A percentile compares a stretch with the other conserved stretches of the same genome.
Evolutionary conservation across 2,888 invertebrate genomes (phyloP).

Genomic region (Mimumesa dahlbomi): DNA sequence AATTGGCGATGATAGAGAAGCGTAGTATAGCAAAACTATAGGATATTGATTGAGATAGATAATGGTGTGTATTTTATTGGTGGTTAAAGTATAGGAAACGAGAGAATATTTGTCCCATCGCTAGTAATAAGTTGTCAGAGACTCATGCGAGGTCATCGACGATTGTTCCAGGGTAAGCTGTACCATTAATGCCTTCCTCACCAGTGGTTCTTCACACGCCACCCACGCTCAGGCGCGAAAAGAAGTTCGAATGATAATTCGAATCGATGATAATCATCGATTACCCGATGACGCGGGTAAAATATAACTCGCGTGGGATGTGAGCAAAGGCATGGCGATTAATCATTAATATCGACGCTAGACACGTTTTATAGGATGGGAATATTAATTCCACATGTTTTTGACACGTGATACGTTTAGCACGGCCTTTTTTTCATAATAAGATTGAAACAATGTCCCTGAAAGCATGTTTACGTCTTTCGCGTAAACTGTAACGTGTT

Average conservation of each 20-base stretch:
- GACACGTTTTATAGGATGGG: too few species aligned
- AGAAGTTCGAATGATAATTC: conserved; percentile 7
- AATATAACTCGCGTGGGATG: background rate
- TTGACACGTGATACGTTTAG: too few species aligned
- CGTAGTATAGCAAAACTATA: too few species aligned
- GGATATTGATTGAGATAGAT: too few species aligned
- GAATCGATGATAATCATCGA: conserved; percentile 1
- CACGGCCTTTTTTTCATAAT: too few species aligned
- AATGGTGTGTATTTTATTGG: too few species aligned
- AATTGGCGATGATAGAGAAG: too few species aligned
- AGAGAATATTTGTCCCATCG: conserved; percentile 13
- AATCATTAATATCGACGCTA: background rate
- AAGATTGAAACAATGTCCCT: too few species aligned
- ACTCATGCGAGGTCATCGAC: conserved; percentile 44
- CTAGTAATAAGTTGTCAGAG: conserved; percentile 30
- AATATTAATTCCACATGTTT: too few species aligned
- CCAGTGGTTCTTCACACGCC: conserved; percentile 7
- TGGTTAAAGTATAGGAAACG: background rate
- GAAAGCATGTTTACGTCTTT: too few species aligned
- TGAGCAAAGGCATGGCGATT: too few species aligned
- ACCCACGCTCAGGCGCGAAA: conserved; percentile 2
- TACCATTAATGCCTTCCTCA: conserved; percentile 36
- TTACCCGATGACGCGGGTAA: background rate
- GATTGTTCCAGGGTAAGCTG: conserved; percentile 50
- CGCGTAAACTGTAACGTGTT: too few species aligned